Percentiles rank a stretch among this genome's conserved stretches.
These are phyloP conservation scores for Pecten maximus DNA, from an alignment of 2,888 invertebrate genomes.

Conservation along the genomic window DNA sequence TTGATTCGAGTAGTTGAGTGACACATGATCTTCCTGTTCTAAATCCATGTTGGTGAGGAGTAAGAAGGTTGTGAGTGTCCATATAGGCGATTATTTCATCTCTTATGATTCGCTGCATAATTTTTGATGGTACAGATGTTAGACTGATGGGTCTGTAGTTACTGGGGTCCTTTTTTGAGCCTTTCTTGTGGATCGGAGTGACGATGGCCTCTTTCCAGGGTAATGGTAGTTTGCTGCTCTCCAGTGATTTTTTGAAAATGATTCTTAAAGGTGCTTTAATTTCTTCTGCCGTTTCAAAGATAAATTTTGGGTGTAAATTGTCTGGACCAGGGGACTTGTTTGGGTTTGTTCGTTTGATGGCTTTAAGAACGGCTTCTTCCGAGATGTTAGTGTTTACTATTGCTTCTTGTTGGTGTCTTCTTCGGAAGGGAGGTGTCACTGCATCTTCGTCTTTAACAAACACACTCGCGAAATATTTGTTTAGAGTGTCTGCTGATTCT, in stretches of 20 bases:
- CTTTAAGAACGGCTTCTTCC: background rate
- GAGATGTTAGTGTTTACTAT: background rate
- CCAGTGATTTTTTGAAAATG: too few species aligned
- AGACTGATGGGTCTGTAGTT: conserved; percentile 35
- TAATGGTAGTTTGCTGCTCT: too few species aligned
- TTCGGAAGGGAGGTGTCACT: background rate
- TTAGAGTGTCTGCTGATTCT: background rate
- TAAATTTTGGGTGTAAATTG: too few species aligned
- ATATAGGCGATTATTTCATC: background rate
- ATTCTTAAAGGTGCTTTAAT: too few species aligned
- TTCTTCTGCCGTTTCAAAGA: too few species aligned
- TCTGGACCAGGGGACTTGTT: too few species aligned
- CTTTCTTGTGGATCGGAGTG: background rate
- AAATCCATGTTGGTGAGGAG: background rate
- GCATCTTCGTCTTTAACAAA: background rate
- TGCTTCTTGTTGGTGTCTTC: background rate
- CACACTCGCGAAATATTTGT: background rate
- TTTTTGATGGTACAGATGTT: conserved; percentile 10
- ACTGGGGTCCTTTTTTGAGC: background rate
- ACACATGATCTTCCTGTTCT: background rate
- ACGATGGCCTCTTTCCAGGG: too few species aligned
- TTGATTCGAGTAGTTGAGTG: conserved; percentile 26
- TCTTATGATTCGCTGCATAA: background rate
- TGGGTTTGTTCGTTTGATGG: too few species aligned
- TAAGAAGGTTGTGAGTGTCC: background rate